Evolutionary conservation across 2,797 vertebrate genomes (phyloP), one percentile per base, ranked within the genome.

Genomic region (Denticeps clupeoides): DNA sequence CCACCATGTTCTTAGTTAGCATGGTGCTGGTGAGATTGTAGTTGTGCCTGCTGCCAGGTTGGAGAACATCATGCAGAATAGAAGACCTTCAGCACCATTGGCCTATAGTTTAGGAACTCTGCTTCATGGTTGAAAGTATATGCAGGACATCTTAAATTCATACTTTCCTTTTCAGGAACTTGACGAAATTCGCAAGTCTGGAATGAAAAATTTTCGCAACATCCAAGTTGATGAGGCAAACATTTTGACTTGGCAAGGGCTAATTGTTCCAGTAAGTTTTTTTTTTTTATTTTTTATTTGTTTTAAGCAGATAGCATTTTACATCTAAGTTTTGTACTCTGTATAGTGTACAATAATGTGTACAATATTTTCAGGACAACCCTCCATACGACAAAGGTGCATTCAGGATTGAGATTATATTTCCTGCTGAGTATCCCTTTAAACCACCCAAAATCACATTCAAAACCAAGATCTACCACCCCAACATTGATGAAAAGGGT

Each of bases 391-490:
- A 99, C 72, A 99, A 96, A 84, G 94, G 91, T 70, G 94, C 93
- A 3, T 97, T 97, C 80, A 82, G 90, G 71, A 93, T 99, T 37
- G 93, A 97, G 81, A 88, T 99, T 60, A 86, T 87, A 76, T 97
- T 96, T 65, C 93, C 94, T 28, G 85, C 86, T 53, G 93, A 99
- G 73, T 99, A 99, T 57, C 94, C 94, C 24, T 97, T 97, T 78
- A 99, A 99, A 71, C 94, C 94, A 41, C 94, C 93, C 22, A 97
- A 92, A 81, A 88, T 99, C 78, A 93, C 88, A 3, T 99, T 99
- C 83, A 98, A 93, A 85, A 98, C 94, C 49, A 97, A 96, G 76
- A 98, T 98, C 82, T 98, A 98, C 76, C 94, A 98, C 62, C 94
- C 93, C 43, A 98, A 97, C 79, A 90, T 98, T 2, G 93, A 98